phyloP scores from a whole-genome alignment of 2,113 vertebrate species.

The Bolborhynchus lineola region DNA sequence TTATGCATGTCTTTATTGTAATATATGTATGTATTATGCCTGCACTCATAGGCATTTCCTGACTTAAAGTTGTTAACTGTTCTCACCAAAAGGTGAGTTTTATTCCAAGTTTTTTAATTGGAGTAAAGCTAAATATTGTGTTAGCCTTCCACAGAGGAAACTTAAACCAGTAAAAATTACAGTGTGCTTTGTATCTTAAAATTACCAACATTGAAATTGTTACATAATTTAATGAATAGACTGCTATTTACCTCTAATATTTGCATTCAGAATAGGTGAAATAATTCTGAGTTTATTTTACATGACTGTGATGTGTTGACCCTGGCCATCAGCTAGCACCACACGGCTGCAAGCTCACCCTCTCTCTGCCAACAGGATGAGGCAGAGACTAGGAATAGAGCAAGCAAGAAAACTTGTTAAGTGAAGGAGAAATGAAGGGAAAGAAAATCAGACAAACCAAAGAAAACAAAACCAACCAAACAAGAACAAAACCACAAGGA shows the following conservation, averaged over 20 bases:
- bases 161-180: not conserved
- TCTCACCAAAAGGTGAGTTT: not conserved
- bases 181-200: not conserved
- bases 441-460: not conserved
- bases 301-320: not conserved
- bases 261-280: not conserved
- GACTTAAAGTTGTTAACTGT: not conserved
- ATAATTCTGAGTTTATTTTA: not conserved
- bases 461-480: not conserved
- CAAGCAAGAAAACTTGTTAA: not conserved
- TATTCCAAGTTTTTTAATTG: not conserved
- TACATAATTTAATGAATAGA: not conserved
- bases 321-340: not conserved
- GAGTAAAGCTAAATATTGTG: not conserved
- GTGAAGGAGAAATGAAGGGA: not conserved
- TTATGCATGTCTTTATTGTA: not conserved
- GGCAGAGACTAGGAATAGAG: not conserved
- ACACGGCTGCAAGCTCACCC: accelerated
- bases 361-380: not conserved
- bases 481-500: not conserved
- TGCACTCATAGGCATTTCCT: not conserved
- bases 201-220: not conserved
- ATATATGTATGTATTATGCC: not conserved
- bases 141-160: not conserved
- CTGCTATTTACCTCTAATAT: not conserved